Percentiles rank a stretch among this genome's conserved stretches.
phyloP scores from a whole-genome alignment of 2,113 vertebrate genomes.

The Hipposideros armiger region DNA sequence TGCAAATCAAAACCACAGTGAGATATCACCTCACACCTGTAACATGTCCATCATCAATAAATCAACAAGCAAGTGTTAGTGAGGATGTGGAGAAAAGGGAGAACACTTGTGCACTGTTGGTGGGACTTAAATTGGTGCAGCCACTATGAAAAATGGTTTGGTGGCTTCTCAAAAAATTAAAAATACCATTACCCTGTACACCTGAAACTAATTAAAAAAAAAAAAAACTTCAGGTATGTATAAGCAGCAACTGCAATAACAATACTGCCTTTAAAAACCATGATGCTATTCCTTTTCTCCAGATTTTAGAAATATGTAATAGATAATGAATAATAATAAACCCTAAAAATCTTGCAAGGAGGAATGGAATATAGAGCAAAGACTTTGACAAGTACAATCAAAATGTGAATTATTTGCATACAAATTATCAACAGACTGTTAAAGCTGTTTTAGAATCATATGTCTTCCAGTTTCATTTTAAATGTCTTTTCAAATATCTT shows the following conservation, averaged over 20 bases:
- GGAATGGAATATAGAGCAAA: not conserved
- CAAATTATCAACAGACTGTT: not conserved
- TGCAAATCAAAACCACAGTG: too few relatives aligned
- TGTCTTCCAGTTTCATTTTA: not conserved
- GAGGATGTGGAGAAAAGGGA: too few relatives aligned
- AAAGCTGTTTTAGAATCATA: conserved; percentile 7
- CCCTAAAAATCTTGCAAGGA: not conserved
- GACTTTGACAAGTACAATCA: not conserved
- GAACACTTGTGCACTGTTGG: too few relatives aligned
- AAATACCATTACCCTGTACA: too few relatives aligned
- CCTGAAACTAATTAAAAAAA: too few relatives aligned
- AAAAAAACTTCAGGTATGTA: conserved; percentile 50
- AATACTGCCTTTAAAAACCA: not conserved
- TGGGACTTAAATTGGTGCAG: too few relatives aligned
- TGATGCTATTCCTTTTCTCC: not conserved
- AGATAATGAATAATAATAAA: not conserved
- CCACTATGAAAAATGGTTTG: too few relatives aligned
- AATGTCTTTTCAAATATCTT: conserved; percentile 36
- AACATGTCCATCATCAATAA: too few relatives aligned
- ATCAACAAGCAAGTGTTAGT: too few relatives aligned
- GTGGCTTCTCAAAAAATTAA: too few relatives aligned
- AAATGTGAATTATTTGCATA: conserved; percentile 5
- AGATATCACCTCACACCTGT: too few relatives aligned
- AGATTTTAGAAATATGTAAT: not conserved
- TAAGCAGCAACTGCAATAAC: conserved; percentile 24